Percentiles rank a stretch among this genome's conserved stretches.
phyloP scores from a whole-genome alignment of 2,113 vertebrate species.

The Ornithorhynchus anatinus region DNA sequence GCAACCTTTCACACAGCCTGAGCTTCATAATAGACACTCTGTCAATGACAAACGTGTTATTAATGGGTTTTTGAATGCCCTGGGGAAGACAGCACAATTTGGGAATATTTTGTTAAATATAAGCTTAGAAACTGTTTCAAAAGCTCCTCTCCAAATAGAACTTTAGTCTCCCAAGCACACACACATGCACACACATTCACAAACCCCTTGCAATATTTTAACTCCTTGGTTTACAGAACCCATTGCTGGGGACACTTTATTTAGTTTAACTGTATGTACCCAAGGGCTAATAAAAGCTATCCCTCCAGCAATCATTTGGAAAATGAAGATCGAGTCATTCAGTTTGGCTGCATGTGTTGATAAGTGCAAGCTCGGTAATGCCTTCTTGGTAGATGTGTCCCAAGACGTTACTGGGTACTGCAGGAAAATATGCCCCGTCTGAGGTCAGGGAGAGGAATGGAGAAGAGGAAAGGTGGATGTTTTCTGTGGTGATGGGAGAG shows the following conservation, averaged over 20 bases:
- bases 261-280: background rate
- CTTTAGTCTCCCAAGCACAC: background rate
- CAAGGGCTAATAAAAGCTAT: background rate
- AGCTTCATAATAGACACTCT: conserved; percentile 53
- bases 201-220: conserved; percentile 9
- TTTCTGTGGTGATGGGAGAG: no score
- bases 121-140: conserved; percentile 33
- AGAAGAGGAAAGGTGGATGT: no score
- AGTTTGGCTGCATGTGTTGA: background rate
- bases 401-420: background rate
- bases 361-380: background rate
- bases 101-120: conserved; percentile 51
- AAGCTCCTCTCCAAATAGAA: background rate
- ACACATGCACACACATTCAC: background rate
- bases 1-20: conserved; percentile 59
- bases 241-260: fast-evolving
- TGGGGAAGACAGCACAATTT: conserved; percentile 52
- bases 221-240: background rate
- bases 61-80: conserved; percentile 61
- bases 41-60: conserved; percentile 58
- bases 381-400: background rate
- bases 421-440: background rate
- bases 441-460: no score
- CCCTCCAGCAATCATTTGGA: background rate
- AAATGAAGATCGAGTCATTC: background rate